phyloP scores from a whole-genome alignment of 2,113 vertebrate species.

The Eurypyga helias region DNA sequence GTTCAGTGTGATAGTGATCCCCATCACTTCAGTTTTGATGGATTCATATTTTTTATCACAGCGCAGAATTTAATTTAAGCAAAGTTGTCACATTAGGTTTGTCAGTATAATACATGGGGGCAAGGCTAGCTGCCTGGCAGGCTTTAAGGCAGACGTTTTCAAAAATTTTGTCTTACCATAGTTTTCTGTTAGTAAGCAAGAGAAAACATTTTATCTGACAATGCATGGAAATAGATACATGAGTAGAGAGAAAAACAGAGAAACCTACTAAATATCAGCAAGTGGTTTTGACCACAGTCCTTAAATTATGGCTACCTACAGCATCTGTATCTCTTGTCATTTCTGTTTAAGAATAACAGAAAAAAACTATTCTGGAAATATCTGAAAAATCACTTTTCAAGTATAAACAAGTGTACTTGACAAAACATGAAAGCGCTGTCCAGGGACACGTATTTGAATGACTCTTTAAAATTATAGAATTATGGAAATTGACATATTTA shows the following conservation, averaged over 20 bases:
- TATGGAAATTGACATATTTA: conserved; percentile 14
- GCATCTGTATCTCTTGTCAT: background rate
- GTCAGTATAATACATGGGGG: background rate
- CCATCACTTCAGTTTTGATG: background rate
- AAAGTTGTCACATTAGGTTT: background rate
- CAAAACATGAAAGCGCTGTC: background rate
- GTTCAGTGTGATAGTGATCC: background rate
- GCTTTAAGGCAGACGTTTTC: background rate
- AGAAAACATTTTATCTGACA: background rate
- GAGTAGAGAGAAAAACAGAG: background rate
- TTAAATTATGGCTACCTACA: background rate
- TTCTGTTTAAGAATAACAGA: background rate
- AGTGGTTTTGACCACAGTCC: background rate
- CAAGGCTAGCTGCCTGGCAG: background rate
- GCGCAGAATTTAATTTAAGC: background rate
- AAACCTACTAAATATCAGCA: background rate
- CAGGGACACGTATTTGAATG: background rate
- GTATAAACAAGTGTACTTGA: background rate
- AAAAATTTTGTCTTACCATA: background rate
- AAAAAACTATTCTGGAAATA: background rate
- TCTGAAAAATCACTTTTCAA: background rate
- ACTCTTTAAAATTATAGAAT: conserved; percentile 8
- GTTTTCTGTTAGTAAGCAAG: background rate
- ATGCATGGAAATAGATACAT: background rate
- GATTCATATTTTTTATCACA: background rate